Percentiles rank a stretch among this genome's conserved stretches.
These are phyloP conservation scores for Dolichoris vasculosae DNA, from an alignment of 1,140 invertebrate species.

Conservation along the genomic window DNA sequence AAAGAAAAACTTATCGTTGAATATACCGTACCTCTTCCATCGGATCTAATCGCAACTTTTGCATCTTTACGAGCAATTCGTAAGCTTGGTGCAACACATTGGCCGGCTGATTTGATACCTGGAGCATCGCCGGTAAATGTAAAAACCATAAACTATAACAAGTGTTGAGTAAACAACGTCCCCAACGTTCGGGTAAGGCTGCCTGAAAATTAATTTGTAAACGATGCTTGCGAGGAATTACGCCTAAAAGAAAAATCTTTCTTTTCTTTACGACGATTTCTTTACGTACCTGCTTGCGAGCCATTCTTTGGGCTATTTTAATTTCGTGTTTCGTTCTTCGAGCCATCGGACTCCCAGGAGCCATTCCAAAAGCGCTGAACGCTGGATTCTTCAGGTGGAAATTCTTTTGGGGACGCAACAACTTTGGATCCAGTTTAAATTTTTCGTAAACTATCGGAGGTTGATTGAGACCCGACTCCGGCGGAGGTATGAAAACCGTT, in stretches of 20 bases:
- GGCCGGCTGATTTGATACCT: constrained; percentile 78
- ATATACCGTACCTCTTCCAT: constrained; percentile 91
- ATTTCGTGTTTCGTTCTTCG: constrained; percentile 96
- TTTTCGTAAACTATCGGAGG: constrained; percentile 67
- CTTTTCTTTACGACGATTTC: too few relatives aligned
- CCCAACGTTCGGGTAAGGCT: constrained; percentile 87
- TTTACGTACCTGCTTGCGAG: constrained; percentile 79
- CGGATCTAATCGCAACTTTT: constrained; percentile 82
- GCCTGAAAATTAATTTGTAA: constrained; percentile 63
- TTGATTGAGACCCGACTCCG: constrained; percentile 80
- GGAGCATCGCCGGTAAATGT: constrained; percentile 81
- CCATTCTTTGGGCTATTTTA: constrained; percentile 91
- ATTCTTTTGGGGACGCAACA: constrained; percentile 76
- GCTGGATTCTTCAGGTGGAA: constrained; percentile 67
- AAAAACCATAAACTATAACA: constrained; percentile 98
- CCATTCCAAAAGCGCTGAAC: constrained; percentile 69
- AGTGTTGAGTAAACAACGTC: constrained; percentile 90
- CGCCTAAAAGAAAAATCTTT: too few relatives aligned
- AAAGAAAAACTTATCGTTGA: too few relatives aligned
- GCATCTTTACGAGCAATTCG: constrained; percentile 89
- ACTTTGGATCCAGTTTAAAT: constrained; percentile 76
- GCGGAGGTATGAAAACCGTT: constrained; percentile 97
- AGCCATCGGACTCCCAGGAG: constrained; percentile 91
- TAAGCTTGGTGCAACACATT: constrained; percentile 89
- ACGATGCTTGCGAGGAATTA: too few relatives aligned